These are phyloP conservation scores for Oryzias dopingdopingensis DNA, from an alignment of 2,797 vertebrate species.

Conservation along the genomic window DNA sequence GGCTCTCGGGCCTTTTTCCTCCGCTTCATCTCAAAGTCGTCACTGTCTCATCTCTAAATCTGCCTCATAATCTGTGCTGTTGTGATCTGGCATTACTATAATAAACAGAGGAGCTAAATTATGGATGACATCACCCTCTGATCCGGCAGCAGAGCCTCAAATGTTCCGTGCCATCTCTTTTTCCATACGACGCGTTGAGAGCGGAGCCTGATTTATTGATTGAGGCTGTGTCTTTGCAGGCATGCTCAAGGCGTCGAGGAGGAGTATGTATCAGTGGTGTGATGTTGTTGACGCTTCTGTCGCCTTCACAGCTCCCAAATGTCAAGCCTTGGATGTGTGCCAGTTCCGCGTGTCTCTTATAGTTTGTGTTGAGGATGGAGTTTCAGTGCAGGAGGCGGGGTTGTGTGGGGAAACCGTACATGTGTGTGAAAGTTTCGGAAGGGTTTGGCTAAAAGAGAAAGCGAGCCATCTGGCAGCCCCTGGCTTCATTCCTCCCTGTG, in stretches of 20 bases:
- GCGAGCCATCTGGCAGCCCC: conserved; percentile 67
- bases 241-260: conserved; percentile 23
- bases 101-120: conserved; percentile 40
- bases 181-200: conserved; percentile 34
- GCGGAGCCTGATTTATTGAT: conserved; percentile 54
- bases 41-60: conserved; percentile 38
- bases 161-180: conserved; percentile 10
- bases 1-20: conserved; percentile 35
- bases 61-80: conserved; percentile 39
- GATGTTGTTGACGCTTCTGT: conserved; percentile 66
- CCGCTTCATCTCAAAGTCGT: conserved; percentile 37
- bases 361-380: conserved; percentile 22
- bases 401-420: conserved; percentile 21
- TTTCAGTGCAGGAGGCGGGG: conserved; percentile 29
- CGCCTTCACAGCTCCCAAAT: conserved; percentile 47
- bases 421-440: conserved; percentile 28
- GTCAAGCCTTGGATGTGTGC: conserved; percentile 50
- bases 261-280: conserved; percentile 53
- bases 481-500: conserved; percentile 53
- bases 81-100: conserved; percentile 31
- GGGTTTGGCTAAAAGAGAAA: conserved; percentile 1
- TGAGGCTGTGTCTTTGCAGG: conserved; percentile 18
- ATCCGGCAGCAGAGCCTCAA: conserved; percentile 23
- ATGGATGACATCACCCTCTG: conserved; percentile 48
- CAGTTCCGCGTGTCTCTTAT: conserved; percentile 33